Conservation (phyloP, 1,140 invertebrate species). For the Rhyacophila brunnea region DNA sequence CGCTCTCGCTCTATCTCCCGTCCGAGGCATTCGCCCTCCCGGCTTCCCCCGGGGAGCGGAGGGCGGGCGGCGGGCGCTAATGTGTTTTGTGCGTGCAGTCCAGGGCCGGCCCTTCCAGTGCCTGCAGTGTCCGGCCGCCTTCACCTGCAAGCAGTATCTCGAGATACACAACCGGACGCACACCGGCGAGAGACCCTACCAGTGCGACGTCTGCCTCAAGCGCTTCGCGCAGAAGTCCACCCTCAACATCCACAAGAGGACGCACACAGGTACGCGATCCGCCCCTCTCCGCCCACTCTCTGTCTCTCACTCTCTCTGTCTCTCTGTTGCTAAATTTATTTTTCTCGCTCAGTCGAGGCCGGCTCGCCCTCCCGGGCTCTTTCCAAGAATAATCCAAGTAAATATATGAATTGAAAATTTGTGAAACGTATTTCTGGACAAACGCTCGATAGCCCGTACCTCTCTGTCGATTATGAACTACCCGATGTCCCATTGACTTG, state of each 20-base stretch:
- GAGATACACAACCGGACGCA: slow-evolving; percentile 76
- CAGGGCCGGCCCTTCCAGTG: slow-evolving; percentile 65
- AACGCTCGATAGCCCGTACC: too few species aligned
- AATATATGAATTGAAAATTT: neutral
- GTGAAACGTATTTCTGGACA: slow-evolving; percentile 14
- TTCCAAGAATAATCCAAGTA: slow-evolving; percentile 18
- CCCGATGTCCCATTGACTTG: too few species aligned
- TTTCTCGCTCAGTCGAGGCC: neutral
- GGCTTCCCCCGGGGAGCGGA: neutral
- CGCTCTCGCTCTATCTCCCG: neutral
- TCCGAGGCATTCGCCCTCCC: slow-evolving; percentile 20
- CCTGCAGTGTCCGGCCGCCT: slow-evolving; percentile 63
- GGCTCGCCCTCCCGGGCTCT: neutral
- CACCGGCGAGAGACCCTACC: slow-evolving; percentile 60
- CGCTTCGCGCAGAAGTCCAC: slow-evolving; percentile 54
- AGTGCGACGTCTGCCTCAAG: slow-evolving; percentile 54
- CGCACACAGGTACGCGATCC: slow-evolving; percentile 45
- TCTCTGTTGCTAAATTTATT: neutral
- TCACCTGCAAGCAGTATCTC: slow-evolving; percentile 68
- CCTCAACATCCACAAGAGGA: slow-evolving; percentile 52
- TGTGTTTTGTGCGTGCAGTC: slow-evolving; percentile 40
- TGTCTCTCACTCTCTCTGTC: neutral
- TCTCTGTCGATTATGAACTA: neutral
- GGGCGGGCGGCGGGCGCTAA: slow-evolving; percentile 5
- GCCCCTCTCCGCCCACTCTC: neutral